These are phyloP conservation scores for Rhagonycha fulva DNA, from an alignment of 2,888 invertebrate genomes.

Conservation along the genomic window DNA sequence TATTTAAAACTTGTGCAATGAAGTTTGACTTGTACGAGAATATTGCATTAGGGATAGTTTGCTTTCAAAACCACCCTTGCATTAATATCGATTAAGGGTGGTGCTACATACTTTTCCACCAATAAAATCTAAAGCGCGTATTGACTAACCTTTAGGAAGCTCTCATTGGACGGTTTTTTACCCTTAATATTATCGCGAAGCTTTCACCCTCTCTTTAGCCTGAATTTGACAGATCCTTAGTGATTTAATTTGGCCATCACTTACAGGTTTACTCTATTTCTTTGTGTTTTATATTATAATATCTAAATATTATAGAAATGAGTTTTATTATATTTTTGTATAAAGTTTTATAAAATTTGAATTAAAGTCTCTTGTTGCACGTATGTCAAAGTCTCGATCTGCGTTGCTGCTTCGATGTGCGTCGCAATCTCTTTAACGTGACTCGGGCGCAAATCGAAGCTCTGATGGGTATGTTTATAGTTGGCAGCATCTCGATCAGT, in stretches of 20 bases:
- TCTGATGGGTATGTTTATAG: too few species aligned
- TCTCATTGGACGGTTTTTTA: neutral
- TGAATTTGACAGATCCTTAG: constrained; percentile 44
- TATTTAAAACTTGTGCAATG: neutral
- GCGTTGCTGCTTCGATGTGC: too few species aligned
- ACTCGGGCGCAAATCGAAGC: neutral
- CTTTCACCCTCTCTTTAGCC: constrained; percentile 9
- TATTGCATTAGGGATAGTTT: neutral
- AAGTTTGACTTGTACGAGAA: neutral
- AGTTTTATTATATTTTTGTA: too few species aligned
- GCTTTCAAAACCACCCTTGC: neutral
- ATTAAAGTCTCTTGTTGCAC: too few species aligned
- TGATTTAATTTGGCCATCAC: constrained; percentile 41
- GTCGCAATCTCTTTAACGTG: too few species aligned
- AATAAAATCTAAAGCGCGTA: neutral
- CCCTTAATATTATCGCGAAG: neutral
- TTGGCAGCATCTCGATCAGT: neutral
- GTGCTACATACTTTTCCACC: constrained; percentile 3
- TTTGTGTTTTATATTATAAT: neutral
- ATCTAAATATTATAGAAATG: too few species aligned
- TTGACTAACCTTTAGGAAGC: constrained; percentile 30
- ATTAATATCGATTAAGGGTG: constrained; percentile 16
- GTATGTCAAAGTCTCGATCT: too few species aligned
- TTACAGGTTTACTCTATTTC: constrained; percentile 37
- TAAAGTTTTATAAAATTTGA: too few species aligned